Conservation (phyloP, 2,888 invertebrate genomes). For the Ochlodes sylvanus region DNA sequence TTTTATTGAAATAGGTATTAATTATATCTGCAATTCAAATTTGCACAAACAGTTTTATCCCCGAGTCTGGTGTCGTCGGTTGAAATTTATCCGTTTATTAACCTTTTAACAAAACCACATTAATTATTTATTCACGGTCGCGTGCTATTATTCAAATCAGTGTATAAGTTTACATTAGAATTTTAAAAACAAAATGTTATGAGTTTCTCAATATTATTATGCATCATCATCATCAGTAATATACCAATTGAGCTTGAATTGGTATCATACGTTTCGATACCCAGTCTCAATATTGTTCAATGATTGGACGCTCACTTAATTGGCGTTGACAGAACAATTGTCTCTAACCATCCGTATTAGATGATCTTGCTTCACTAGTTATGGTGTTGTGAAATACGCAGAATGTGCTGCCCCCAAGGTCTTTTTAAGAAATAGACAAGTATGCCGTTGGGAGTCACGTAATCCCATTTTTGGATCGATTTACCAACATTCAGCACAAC, state of each 20-base stretch:
- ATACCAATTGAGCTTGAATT: constrained; percentile 5
- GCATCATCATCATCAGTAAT: background rate
- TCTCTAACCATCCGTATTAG: background rate
- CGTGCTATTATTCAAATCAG: constrained; percentile 1
- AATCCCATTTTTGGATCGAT: too few species aligned
- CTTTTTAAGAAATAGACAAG: too few species aligned
- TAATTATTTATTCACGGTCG: background rate
- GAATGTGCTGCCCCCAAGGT: too few species aligned
- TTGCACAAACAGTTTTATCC: too few species aligned
- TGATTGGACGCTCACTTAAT: constrained; percentile 14
- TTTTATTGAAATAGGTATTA: too few species aligned
- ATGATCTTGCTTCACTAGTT: too few species aligned
- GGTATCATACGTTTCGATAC: background rate
- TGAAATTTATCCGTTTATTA: too few species aligned
- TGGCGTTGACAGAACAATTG: constrained; percentile 9
- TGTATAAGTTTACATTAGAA: background rate
- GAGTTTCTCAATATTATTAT: background rate
- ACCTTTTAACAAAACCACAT: background rate
- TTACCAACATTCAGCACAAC: too few species aligned
- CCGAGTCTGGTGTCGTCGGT: too few species aligned
- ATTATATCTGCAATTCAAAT: too few species aligned
- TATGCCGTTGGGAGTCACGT: too few species aligned
- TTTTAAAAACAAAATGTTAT: background rate
- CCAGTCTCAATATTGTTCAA: constrained; percentile 11
- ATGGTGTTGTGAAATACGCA: too few species aligned